Conservation (phyloP, 2,797 vertebrate species). For the Epinephelus coioides region DNA sequence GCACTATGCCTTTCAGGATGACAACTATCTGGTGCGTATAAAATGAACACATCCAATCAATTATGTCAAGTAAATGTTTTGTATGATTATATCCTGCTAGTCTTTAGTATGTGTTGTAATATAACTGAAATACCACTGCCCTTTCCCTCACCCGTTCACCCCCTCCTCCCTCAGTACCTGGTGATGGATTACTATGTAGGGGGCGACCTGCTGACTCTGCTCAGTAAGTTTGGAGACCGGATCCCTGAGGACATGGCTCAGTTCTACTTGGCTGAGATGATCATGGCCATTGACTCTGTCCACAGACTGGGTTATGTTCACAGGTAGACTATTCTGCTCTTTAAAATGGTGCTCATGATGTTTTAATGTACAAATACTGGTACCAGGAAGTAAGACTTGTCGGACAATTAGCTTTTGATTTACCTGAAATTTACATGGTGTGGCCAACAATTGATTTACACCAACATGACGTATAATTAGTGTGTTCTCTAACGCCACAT, state of each 20-base stretch:
- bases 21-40: constrained; percentile 89
- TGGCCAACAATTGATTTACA: no score
- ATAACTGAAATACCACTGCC: not conserved
- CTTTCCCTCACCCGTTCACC: not conserved
- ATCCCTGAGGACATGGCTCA: constrained; percentile 90
- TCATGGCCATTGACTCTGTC: constrained; percentile 90
- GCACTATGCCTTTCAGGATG: constrained; percentile 93
- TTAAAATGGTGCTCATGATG: not conserved
- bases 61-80: not conserved
- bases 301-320: constrained; percentile 92
- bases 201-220: constrained; percentile 90
- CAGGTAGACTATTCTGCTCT: constrained; percentile 73
- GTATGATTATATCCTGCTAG: not conserved
- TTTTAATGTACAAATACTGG: not conserved
- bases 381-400: no score
- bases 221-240: constrained; percentile 91
- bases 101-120: not conserved
- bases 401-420: no score
- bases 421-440: no score
- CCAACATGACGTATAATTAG: no score
- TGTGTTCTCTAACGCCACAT: no score
- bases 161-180: constrained; percentile 83
- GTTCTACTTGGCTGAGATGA: constrained; percentile 92
- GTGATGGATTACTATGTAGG: constrained; percentile 93
- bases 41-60: not conserved